Percentiles rank a stretch among this genome's conserved stretches.
Evolutionary conservation across 35 echinoderm and acorn worm genomes (phyloP).

Genomic region (Acanthaster planci): DNA sequence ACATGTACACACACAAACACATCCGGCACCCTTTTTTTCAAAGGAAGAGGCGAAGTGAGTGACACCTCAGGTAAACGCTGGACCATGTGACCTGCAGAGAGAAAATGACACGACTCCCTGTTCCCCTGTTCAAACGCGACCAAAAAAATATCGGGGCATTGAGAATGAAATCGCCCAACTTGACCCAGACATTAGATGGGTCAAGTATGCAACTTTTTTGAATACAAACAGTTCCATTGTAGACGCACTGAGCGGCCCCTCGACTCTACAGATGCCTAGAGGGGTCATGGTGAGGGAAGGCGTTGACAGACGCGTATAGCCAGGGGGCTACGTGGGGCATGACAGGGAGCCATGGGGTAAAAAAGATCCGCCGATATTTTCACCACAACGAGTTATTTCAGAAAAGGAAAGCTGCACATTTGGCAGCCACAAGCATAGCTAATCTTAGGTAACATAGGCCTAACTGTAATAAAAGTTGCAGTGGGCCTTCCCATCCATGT

Average conservation of each 20-base stretch:
- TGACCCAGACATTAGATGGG: constrained; percentile 14
- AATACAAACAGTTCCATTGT: constrained; percentile 15
- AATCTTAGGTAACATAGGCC: too few species aligned
- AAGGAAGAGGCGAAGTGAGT: background rate
- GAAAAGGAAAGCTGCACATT: too few species aligned
- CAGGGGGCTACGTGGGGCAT: too few species aligned
- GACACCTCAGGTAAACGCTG: background rate
- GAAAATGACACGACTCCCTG: background rate
- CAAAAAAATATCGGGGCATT: background rate
- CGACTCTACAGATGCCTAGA: background rate
- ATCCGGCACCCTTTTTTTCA: background rate
- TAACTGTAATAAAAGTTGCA: too few species aligned
- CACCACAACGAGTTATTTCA: too few species aligned
- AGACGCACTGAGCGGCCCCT: background rate
- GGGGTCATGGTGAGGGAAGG: constrained; percentile 7
- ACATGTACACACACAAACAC: background rate
- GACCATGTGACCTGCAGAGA: background rate
- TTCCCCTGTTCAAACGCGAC: background rate
- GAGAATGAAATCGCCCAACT: background rate
- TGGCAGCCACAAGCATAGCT: too few species aligned
- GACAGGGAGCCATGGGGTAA: too few species aligned
- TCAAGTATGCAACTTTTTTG: background rate
- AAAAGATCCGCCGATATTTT: too few species aligned
- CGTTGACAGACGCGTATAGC: background rate
- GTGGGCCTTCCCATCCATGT: too few species aligned